A percentile compares a stretch with the other conserved stretches of the same genome.
These are phyloP conservation scores for Poeciliopsis infans DNA, from an alignment of 2,797 vertebrate genomes.

Conservation along the genomic window DNA sequence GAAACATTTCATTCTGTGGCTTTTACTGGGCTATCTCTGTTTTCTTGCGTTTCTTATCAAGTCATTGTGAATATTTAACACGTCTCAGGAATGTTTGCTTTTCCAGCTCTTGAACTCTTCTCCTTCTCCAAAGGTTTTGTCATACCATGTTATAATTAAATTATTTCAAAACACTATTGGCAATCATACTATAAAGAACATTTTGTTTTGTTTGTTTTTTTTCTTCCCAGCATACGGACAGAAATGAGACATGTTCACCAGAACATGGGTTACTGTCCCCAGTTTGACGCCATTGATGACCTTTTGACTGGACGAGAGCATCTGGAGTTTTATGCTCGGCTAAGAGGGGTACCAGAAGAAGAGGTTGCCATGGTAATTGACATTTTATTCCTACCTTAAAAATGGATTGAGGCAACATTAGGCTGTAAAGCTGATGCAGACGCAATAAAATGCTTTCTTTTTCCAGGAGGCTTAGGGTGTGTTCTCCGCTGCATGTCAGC, in stretches of 20 bases:
- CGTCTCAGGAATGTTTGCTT: background rate
- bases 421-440: background rate
- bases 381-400: background rate
- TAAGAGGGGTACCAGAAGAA: slow-evolving; percentile 92
- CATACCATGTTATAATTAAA: background rate
- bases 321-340: slow-evolving; percentile 92
- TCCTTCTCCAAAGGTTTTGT: background rate
- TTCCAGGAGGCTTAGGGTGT: slow-evolving; percentile 10
- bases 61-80: slow-evolving; percentile 26
- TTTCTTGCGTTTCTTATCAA: slow-evolving; percentile 16
- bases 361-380: slow-evolving; percentile 91
- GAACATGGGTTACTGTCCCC: slow-evolving; percentile 97
- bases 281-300: slow-evolving; percentile 96
- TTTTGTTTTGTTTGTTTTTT: background rate
- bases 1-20: slow-evolving; percentile 9
- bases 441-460: background rate
- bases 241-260: slow-evolving; percentile 91
- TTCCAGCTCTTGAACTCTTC: background rate
- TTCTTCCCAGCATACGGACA: slow-evolving; percentile 86
- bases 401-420: background rate
- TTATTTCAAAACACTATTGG: background rate
- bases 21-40: slow-evolving; percentile 2
- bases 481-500: slow-evolving; percentile 20
- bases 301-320: slow-evolving; percentile 94
- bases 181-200: background rate